Evolutionary conservation across 2,888 invertebrate species (phyloP), one percentile per base, ranked within the genome.

Genomic region (Arrhopalites spinosus): DNA sequence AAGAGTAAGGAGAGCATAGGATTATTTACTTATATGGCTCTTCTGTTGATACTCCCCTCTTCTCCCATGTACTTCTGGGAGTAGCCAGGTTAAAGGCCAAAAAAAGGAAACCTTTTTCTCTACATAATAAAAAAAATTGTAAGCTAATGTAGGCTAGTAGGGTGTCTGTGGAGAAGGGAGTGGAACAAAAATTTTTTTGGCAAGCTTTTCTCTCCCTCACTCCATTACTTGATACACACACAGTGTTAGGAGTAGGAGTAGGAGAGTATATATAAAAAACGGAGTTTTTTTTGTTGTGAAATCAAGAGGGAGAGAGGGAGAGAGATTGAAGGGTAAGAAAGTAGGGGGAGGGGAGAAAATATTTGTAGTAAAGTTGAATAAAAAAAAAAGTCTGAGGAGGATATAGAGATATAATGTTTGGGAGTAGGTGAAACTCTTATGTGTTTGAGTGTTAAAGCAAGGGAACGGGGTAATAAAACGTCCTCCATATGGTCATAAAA

Each of bases 401-500:
- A 64, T 1, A 1, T 47, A 47, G 47, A 47, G 1, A 2, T 47
- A 7, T 13, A 47, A 1, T 47, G 13, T 2, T 13, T 17, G 64
- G 30, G 30, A 64, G 64, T 64, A 64, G 66, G 66, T 66, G 53
- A 69, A 72, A 72, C 27, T 71, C 71, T 71, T 61, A n/a, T n/a
- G 36, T 36, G 36, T 3, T 36, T 36, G 47, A 72, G 72, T 72
- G 72, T 72, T 72, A 72, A 72, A 72, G 63, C 63, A 72, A 69
- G 11, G 72, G 72, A 72, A 36, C 30, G 72, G 36, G 11, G 72
- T 70, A 61, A 75, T 70, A 70, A 69, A 75, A 75, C 69, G 64
- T 75, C 47, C 69, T 63, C 75, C 75, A 75, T 75, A 75, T 75
- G 75, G 75, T 70, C 75, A 70, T 75, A 75, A 75, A 75, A 75